phyloP scores from a whole-genome alignment of 1,140 invertebrate species.

The Drosophila orosa region DNA sequence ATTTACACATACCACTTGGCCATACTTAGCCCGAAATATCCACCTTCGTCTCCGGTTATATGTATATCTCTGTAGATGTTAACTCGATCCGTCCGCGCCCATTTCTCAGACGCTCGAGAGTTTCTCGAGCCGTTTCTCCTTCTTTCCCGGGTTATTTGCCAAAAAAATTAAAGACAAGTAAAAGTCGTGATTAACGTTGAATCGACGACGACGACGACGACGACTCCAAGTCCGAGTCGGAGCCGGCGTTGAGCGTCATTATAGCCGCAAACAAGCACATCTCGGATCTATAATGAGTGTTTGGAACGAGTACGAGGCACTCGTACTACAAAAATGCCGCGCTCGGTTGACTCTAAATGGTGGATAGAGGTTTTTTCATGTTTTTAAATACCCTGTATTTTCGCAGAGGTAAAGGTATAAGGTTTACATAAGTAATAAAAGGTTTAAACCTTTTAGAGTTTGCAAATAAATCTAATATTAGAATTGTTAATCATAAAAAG shows the following conservation, averaged over 20 bases:
- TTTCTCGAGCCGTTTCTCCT: slow-evolving; percentile 48
- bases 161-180: slow-evolving; percentile 84
- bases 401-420: background rate
- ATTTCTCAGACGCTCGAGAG: slow-evolving; percentile 51
- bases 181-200: slow-evolving; percentile 83
- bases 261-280: slow-evolving; percentile 71
- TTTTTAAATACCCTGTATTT: slow-evolving; percentile 12
- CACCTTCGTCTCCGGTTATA: slow-evolving; percentile 7
- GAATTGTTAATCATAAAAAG: background rate
- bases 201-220: slow-evolving; percentile 44
- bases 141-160: slow-evolving; percentile 68
- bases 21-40: slow-evolving; percentile 52
- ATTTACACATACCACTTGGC: slow-evolving; percentile 69
- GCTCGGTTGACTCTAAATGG: slow-evolving; percentile 81
- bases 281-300: slow-evolving; percentile 48
- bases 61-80: slow-evolving; percentile 37
- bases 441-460: background rate
- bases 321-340: slow-evolving; percentile 77
- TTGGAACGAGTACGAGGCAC: slow-evolving; percentile 55
- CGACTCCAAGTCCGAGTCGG: background rate
- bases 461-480: background rate
- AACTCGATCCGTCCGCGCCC: slow-evolving; percentile 75
- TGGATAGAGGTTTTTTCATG: slow-evolving; percentile 61
- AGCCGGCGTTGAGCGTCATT: slow-evolving; percentile 64
- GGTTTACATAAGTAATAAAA: background rate